A percentile compares a stretch with the other conserved stretches of the same genome.
phyloP scores from a whole-genome alignment of 2,113 vertebrate genomes.

The Osmerus mordax region DNA sequence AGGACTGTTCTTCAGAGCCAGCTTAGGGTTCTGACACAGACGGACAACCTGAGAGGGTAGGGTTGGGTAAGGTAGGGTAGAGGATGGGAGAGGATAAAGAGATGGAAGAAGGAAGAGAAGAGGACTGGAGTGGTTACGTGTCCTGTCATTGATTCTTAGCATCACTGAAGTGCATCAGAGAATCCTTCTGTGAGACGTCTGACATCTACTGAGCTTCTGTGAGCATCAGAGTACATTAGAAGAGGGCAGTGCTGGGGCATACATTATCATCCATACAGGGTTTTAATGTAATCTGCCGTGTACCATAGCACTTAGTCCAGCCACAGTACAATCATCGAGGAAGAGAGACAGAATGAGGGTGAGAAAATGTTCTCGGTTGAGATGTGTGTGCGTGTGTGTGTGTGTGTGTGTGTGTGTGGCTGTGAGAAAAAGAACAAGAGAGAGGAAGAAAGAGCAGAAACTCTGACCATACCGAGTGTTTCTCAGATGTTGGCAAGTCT shows the following conservation, averaged over 20 bases:
- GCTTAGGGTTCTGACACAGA: slow-evolving; percentile 94
- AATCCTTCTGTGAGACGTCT: too few species aligned
- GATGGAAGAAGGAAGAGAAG: not conserved
- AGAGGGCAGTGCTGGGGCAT: too few species aligned
- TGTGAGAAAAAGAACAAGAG: not conserved
- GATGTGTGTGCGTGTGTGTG: not conserved
- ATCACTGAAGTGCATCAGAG: too few species aligned
- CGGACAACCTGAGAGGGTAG: slow-evolving; percentile 84
- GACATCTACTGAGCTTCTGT: too few species aligned
- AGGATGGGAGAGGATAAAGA: not conserved
- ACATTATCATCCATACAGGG: too few species aligned
- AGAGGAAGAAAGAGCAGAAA: not conserved
- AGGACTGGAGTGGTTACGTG: not conserved
- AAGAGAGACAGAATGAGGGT: not conserved
- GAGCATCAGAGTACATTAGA: too few species aligned
- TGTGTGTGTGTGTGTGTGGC: not conserved
- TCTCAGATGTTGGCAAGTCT: not conserved
- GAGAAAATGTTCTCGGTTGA: not conserved
- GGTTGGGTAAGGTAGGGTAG: slow-evolving; percentile 8
- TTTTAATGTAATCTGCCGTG: too few species aligned
- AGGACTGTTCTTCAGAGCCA: slow-evolving; percentile 97
- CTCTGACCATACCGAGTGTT: not conserved
- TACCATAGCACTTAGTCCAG: too few species aligned
- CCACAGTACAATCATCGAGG: too few species aligned
- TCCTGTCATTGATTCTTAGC: too few species aligned